phyloP scores from a whole-genome alignment of 2,888 invertebrate genomes.

The Hypsopygia costalis region DNA sequence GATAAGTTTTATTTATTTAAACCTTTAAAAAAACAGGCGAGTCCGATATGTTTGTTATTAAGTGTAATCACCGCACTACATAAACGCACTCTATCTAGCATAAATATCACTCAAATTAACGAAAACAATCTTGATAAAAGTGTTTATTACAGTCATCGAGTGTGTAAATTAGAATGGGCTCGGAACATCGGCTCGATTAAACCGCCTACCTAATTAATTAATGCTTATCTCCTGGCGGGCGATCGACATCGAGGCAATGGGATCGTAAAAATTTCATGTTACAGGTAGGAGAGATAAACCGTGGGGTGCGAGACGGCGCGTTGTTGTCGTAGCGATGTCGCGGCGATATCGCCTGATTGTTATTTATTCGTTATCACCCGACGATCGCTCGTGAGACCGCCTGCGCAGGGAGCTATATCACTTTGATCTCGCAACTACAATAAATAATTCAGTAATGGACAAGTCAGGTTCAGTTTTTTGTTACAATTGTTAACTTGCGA shows the following conservation, averaged over 20 bases:
- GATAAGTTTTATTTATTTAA: too few relatives aligned
- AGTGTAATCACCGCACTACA: neutral
- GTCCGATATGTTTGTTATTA: neutral
- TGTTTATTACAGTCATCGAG: slow-evolving; percentile 56
- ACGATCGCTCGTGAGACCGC: slow-evolving; percentile 43
- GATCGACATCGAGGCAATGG: slow-evolving; percentile 51
- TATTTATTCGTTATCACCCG: slow-evolving; percentile 59
- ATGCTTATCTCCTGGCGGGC: slow-evolving; percentile 49
- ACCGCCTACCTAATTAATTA: slow-evolving; percentile 59
- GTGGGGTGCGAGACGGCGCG: slow-evolving; percentile 27
- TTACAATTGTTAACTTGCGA: neutral
- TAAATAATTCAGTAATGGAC: slow-evolving; percentile 34
- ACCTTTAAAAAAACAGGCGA: too few relatives aligned
- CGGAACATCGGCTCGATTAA: slow-evolving; percentile 56
- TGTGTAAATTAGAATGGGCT: slow-evolving; percentile 58
- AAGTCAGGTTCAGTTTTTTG: slow-evolving; percentile 3
- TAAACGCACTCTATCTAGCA: slow-evolving; percentile 11
- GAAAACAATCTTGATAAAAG: slow-evolving; percentile 50
- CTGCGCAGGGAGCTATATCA: slow-evolving; percentile 48
- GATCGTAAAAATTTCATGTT: slow-evolving; percentile 45
- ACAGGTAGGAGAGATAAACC: slow-evolving; percentile 40
- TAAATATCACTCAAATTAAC: slow-evolving; percentile 46
- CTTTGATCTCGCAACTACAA: slow-evolving; percentile 40
- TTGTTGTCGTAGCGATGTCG: slow-evolving; percentile 44
- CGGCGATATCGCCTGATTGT: slow-evolving; percentile 58